A percentile compares a stretch with the other conserved stretches of the same genome.
These are phyloP conservation scores for Rosalia funebris DNA, from an alignment of 2,888 invertebrate genomes.

Conservation along the genomic window DNA sequence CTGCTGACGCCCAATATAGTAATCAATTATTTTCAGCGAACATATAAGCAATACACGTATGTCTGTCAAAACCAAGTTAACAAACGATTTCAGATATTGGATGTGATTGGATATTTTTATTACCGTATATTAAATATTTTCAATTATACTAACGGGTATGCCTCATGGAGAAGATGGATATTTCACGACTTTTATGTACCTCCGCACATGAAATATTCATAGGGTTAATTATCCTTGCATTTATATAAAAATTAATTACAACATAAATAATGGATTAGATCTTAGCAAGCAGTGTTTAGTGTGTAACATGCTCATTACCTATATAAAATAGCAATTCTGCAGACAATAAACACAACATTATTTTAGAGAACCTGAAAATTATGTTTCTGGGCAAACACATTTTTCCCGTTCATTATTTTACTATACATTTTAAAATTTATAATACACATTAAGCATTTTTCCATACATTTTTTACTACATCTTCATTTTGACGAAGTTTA, in stretches of 20 bases:
- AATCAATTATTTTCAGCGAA: too few species aligned
- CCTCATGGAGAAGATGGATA: background rate
- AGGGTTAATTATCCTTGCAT: constrained; percentile 19
- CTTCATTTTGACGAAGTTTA: too few species aligned
- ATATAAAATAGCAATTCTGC: too few species aligned
- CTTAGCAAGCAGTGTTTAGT: background rate
- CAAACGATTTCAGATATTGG: constrained; percentile 4
- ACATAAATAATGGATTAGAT: background rate
- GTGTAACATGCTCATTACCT: background rate
- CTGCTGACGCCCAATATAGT: too few species aligned
- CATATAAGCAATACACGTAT: too few species aligned
- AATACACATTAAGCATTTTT: too few species aligned
- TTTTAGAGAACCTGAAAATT: too few species aligned
- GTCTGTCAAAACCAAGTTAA: constrained; percentile 2
- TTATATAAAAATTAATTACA: constrained; percentile 23
- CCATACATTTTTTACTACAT: too few species aligned
- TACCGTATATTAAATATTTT: constrained; percentile 17
- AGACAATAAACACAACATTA: too few species aligned
- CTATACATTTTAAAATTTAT: too few species aligned
- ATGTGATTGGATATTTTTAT: constrained; percentile 21
- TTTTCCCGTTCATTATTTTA: too few species aligned
- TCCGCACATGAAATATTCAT: constrained; percentile 22
- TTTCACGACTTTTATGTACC: constrained; percentile 9
- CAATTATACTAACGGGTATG: constrained; percentile 1
- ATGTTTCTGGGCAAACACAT: too few species aligned